Evolutionary conservation across 2,888 invertebrate species (phyloP).

Genomic region (Platycheirus rosarum): DNA sequence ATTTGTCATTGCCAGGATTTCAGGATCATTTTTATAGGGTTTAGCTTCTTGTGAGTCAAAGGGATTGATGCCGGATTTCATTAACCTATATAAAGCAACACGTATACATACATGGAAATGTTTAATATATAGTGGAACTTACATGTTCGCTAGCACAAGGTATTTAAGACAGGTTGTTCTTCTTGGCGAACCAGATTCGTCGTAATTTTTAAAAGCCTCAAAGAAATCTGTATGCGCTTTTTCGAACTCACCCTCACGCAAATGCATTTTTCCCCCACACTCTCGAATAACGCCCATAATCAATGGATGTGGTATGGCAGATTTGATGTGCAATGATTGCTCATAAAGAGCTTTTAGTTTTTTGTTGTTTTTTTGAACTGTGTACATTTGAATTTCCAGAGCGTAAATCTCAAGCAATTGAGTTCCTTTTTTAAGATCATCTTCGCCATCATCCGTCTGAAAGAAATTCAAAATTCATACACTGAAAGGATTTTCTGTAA

Average conservation of each 20-base stretch:
- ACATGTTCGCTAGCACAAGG: constrained; percentile 99
- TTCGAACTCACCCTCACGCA: constrained; percentile 98
- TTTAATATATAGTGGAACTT: constrained; percentile 81
- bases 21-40: constrained; percentile 99
- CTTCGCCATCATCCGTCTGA: constrained; percentile 98
- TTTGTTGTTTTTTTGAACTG: constrained; percentile 99
- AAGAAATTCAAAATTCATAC: constrained; percentile 61
- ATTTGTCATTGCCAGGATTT: constrained; percentile 99
- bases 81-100: constrained; percentile 86
- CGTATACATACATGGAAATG: background rate
- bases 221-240: constrained; percentile 99
- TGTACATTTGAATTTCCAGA: constrained; percentile 99
- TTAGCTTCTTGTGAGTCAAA: constrained; percentile 99
- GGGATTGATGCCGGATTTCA: constrained; percentile 99
- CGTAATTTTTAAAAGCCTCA: constrained; percentile 99
- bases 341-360: constrained; percentile 98
- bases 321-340: constrained; percentile 98
- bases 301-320: constrained; percentile 99
- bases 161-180: constrained; percentile 99
- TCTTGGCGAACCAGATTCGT: constrained; percentile 98
- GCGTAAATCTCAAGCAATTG: constrained; percentile 99
- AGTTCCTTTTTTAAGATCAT: constrained; percentile 98
- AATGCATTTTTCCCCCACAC: constrained; percentile 99
- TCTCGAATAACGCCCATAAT: constrained; percentile 99
- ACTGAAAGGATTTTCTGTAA: constrained; percentile 31